Evolutionary conservation across 1,140 invertebrate genomes (phyloP).

Genomic region (Mya arenaria): DNA sequence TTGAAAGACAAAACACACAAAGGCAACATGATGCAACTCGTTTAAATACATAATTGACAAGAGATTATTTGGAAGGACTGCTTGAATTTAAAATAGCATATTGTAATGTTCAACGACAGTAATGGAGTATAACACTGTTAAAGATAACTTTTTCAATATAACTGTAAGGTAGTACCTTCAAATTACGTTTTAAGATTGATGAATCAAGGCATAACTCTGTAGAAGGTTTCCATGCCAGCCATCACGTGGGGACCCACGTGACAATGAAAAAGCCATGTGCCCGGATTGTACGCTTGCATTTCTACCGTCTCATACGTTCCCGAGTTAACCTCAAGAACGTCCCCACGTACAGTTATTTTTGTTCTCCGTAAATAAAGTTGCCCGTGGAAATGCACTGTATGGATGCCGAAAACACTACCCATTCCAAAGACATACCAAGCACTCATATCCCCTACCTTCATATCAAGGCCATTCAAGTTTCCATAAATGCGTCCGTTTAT

Average conservation of each 20-base stretch:
- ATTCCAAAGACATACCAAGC: constrained; percentile 72
- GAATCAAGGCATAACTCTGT: constrained; percentile 33
- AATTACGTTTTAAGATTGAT: no score
- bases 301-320: constrained; percentile 69
- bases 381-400: constrained; percentile 76
- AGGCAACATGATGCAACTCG: no score
- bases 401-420: constrained; percentile 67
- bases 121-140: no score
- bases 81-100: no score
- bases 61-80: no score
- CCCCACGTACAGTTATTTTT: constrained; percentile 58
- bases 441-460: constrained; percentile 59
- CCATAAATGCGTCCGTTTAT: constrained; percentile 72
- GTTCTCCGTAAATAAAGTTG: constrained; percentile 64
- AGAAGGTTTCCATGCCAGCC: constrained; percentile 59
- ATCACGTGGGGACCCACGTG: constrained; percentile 59
- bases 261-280: constrained; percentile 70
- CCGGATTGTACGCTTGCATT: constrained; percentile 72
- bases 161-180: no score
- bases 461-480: constrained; percentile 64
- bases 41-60: no score
- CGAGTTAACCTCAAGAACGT: constrained; percentile 72
- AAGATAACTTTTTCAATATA: no score
- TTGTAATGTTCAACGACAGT: no score
- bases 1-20: no score